phyloP scores from a whole-genome alignment of 2,888 invertebrate genomes.

The Bellardia pandia region DNA sequence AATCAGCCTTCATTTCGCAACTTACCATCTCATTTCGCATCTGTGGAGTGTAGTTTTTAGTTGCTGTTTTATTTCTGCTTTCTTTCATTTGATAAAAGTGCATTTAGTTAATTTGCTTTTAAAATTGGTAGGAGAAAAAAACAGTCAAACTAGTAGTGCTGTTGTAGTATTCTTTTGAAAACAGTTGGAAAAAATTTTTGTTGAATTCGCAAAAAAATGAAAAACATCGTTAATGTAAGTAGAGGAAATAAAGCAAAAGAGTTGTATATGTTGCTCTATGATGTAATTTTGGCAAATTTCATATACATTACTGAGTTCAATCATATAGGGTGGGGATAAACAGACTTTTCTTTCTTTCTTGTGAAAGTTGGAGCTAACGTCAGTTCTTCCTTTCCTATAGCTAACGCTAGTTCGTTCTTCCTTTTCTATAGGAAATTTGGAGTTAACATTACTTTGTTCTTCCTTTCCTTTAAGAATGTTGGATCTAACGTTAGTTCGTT shows the following conservation, averaged over 20 bases:
- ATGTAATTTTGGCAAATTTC: conserved; percentile 32
- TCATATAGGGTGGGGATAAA: not conserved
- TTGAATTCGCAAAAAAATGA: conserved; percentile 28
- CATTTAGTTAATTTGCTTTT: conserved; percentile 71
- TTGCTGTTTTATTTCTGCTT: conserved; percentile 23
- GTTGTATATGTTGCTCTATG: conserved; percentile 35
- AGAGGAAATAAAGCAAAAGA: conserved; percentile 28
- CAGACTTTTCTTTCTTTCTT: too few species aligned
- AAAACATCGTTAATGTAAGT: conserved; percentile 15
- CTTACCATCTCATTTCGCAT: conserved; percentile 34
- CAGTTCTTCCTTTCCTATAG: too few species aligned
- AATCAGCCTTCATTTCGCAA: conserved; percentile 44
- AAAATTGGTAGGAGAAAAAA: conserved; percentile 20
- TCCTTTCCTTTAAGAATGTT: not conserved
- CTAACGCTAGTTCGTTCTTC: too few species aligned
- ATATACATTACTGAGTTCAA: conserved; percentile 8
- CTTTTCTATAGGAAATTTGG: not conserved
- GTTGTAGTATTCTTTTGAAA: conserved; percentile 45
- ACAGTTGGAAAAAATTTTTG: conserved; percentile 42
- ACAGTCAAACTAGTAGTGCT: conserved; percentile 20
- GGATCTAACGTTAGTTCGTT: not conserved
- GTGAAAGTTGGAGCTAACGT: too few species aligned
- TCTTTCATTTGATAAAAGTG: conserved; percentile 59
- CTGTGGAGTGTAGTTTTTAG: conserved; percentile 25
- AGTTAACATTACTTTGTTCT: not conserved